These are phyloP conservation scores for Taphrorychus bicolor DNA, from an alignment of 2,888 invertebrate genomes.

Conservation along the genomic window DNA sequence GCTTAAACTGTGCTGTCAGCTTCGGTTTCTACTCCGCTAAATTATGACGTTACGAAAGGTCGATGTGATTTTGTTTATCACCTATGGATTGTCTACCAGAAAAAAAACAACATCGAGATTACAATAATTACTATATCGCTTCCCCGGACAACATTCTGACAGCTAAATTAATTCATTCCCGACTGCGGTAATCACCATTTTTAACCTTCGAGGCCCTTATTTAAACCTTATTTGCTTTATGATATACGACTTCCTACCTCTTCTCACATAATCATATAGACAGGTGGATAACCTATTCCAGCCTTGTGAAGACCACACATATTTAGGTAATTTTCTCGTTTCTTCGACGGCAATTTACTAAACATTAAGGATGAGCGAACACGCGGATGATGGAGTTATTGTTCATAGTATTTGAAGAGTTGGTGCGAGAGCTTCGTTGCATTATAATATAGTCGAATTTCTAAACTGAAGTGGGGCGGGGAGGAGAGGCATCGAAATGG, in stretches of 20 bases:
- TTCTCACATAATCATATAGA: constrained; percentile 34
- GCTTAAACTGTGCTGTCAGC: constrained; percentile 9
- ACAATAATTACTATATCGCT: constrained; percentile 28
- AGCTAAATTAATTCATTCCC: constrained; percentile 32
- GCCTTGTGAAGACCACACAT: constrained; percentile 32
- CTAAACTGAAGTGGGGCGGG: constrained; percentile 5
- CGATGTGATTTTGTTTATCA: too few relatives aligned
- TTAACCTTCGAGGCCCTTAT: constrained; percentile 24
- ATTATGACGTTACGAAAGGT: background rate
- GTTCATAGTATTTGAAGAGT: too few relatives aligned
- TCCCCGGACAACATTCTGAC: constrained; percentile 26
- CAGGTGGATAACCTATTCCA: constrained; percentile 30
- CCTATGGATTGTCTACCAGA: background rate
- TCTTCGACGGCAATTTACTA: background rate
- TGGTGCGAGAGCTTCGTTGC: background rate
- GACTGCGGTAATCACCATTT: constrained; percentile 20
- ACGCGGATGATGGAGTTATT: too few relatives aligned
- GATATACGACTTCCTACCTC: constrained; percentile 38
- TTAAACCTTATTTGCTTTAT: constrained; percentile 30
- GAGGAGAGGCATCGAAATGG: constrained; percentile 31
- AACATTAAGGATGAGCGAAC: constrained; percentile 6
- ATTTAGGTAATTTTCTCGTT: constrained; percentile 28
- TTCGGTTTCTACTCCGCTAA: constrained; percentile 4
- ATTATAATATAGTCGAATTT: too few relatives aligned
- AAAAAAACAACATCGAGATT: background rate